Conservation (phyloP, 1,140 invertebrate species). For the Ceratina calcarata region DNA sequence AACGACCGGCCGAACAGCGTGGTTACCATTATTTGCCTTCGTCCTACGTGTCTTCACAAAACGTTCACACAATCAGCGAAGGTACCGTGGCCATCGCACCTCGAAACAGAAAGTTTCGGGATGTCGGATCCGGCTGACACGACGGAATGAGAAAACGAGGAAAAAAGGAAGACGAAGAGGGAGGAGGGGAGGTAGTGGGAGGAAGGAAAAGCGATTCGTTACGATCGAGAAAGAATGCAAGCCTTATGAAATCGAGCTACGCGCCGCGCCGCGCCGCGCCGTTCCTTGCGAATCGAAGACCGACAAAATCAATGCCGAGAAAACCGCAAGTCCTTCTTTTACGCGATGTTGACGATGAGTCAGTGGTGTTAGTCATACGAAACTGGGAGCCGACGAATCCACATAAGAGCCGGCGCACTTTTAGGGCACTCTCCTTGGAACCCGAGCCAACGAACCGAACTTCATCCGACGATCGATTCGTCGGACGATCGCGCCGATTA, state of each 20-base stretch:
- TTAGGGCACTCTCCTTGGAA: conserved; percentile 65
- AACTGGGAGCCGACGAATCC: conserved; percentile 65
- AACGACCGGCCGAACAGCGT: conserved; percentile 13
- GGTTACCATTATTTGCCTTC: conserved; percentile 44
- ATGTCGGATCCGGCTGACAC: background rate
- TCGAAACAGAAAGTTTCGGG: background rate
- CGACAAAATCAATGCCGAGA: conserved; percentile 5
- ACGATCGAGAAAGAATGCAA: background rate
- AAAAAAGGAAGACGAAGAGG: background rate
- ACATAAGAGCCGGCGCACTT: conserved; percentile 66
- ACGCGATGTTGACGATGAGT: conserved; percentile 50
- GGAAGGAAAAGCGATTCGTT: background rate
- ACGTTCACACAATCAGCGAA: background rate
- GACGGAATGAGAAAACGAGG: background rate
- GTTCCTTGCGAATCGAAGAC: background rate
- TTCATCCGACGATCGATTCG: conserved; percentile 52
- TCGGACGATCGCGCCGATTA: conserved; percentile 53
- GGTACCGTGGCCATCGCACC: background rate
- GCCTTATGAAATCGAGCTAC: conserved; percentile 1
- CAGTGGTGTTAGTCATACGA: conserved; percentile 66
- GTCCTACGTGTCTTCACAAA: conserved; percentile 22
- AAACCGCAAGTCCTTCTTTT: conserved; percentile 24
- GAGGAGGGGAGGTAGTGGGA: background rate
- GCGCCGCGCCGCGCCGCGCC: background rate
- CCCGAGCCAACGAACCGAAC: conserved; percentile 49